Conservation (phyloP, 2,888 invertebrate species). For the Apodemia duryi region DNA sequence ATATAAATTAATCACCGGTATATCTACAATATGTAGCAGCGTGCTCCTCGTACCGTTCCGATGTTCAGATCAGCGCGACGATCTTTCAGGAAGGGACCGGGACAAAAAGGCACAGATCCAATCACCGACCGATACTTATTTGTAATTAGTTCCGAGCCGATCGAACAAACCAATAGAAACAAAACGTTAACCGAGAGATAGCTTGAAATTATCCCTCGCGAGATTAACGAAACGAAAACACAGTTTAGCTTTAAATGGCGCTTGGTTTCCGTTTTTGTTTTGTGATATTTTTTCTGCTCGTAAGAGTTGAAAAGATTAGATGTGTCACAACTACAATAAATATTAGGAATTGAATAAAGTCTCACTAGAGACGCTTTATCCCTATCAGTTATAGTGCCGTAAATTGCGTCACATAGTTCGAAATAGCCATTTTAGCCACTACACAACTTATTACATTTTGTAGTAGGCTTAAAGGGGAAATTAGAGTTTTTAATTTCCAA, state of each 20-base stretch:
- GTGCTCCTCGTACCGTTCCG: conserved; percentile 19
- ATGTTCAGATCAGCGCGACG: conserved; percentile 32
- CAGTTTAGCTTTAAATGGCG: background rate
- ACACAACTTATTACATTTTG: too few relatives aligned
- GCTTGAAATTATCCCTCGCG: conserved; percentile 4
- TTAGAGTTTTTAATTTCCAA: too few relatives aligned
- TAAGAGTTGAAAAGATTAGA: background rate
- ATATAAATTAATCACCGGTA: background rate
- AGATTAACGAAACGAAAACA: conserved; percentile 8
- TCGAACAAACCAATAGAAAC: conserved; percentile 25
- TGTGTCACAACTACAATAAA: background rate
- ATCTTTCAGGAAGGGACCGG: conserved; percentile 50
- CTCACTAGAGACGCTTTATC: too few relatives aligned
- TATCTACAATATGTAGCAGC: conserved; percentile 26
- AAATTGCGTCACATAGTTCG: too few relatives aligned
- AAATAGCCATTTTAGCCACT: too few relatives aligned
- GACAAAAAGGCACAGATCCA: conserved; percentile 37
- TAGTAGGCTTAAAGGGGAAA: too few relatives aligned
- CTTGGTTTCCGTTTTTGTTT: background rate
- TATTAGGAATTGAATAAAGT: too few relatives aligned
- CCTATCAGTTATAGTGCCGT: too few relatives aligned
- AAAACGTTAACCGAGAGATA: conserved; percentile 18
- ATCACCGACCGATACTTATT: conserved; percentile 46
- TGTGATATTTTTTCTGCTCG: background rate
- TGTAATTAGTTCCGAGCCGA: conserved; percentile 39